Base-by-base conservation (phyloP, 1,140 invertebrate species). In the Heliothis subflexa region DNA sequence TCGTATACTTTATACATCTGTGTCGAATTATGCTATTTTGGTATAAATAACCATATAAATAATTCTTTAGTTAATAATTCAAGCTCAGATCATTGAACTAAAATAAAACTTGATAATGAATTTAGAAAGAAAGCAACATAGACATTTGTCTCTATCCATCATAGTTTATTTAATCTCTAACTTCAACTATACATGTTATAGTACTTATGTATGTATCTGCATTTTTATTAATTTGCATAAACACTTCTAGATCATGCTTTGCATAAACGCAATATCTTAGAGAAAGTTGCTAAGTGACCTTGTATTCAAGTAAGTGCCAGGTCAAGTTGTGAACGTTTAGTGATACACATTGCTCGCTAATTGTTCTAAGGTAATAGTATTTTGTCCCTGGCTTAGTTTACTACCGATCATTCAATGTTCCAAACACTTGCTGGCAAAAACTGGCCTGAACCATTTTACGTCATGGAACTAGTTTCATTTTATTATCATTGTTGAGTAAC, bases 261-360 rank as follows among this genome's bases (percentile, higher is more conserved):
- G 21, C n/a, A 62, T 14, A 18, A 74, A 18, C 25, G 59, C 49
- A 64, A 75, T 75, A 28, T 52, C 73, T 16, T 40, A 74, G 55
- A 64, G 73, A 64, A 75, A 64, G 73, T 62, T 18, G 33, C 57
- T 14, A 59, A 62, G 16, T 54, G 73, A 52, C 73, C 73, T 75
- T 75, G 57, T 40, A 10, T 25, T 12, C 7, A 25, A 25, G 21
- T 25, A 25, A 25, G 12, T 28, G 21, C 21, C 33, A 62, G 45
- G 59, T 59, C 57, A 75, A 64, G 14, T 52, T 45, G 45, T 64
- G 13, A 62, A 64, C n/a, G 59, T 75, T 75, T 55, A 13, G 21
- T 52, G 25, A 28, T 52, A 62, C 55, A 62, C 47, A 75, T 62
- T 75, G 47, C 49, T 13, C 0, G 28, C 21, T 61, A 64, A 75